A percentile compares a stretch with the other conserved stretches of the same genome.
phyloP scores from a whole-genome alignment of 2,888 invertebrate species.

The Gymnoscelis rufifasciata region DNA sequence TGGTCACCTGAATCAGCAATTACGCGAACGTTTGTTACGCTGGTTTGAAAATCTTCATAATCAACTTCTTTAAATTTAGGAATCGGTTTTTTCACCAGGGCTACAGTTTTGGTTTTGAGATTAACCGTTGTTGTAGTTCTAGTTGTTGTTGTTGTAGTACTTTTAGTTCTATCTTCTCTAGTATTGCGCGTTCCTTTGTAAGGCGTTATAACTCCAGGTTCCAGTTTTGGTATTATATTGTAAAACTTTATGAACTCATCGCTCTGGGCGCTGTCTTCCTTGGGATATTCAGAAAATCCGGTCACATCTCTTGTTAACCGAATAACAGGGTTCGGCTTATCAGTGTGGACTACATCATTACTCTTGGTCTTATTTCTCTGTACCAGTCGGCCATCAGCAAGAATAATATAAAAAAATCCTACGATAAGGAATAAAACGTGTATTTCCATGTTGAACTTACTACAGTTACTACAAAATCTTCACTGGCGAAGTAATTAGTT shows the following conservation, averaged over 20 bases:
- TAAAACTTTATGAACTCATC: constrained; percentile 32
- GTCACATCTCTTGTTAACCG: constrained; percentile 39
- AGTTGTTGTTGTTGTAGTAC: constrained; percentile 7
- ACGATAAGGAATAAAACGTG: constrained; percentile 33
- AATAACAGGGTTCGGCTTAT: constrained; percentile 32
- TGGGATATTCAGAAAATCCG: constrained; percentile 33
- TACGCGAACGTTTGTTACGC: constrained; percentile 36
- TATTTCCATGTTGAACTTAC: constrained; percentile 42
- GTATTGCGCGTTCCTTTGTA: constrained; percentile 12
- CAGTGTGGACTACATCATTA: constrained; percentile 32
- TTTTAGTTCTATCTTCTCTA: not conserved
- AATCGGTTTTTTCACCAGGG: constrained; percentile 57
- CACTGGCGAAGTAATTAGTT: constrained; percentile 42
- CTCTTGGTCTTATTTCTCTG: constrained; percentile 40
- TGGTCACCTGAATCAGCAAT: constrained; percentile 50
- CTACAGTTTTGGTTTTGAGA: constrained; percentile 22
- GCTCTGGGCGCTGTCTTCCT: constrained; percentile 32
- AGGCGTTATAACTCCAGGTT: not conserved
- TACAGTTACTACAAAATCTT: constrained; percentile 29
- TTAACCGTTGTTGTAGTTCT: constrained; percentile 18
- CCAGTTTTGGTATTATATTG: constrained; percentile 28
- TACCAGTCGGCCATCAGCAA: constrained; percentile 39
- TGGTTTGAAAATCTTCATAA: constrained; percentile 54
- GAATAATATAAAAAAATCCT: constrained; percentile 28
- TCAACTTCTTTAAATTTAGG: constrained; percentile 56